These are phyloP conservation scores for Beroe ovata DNA, from an alignment of 37 sponge, comb jelly and placozoan genomes.

Conservation along the genomic window DNA sequence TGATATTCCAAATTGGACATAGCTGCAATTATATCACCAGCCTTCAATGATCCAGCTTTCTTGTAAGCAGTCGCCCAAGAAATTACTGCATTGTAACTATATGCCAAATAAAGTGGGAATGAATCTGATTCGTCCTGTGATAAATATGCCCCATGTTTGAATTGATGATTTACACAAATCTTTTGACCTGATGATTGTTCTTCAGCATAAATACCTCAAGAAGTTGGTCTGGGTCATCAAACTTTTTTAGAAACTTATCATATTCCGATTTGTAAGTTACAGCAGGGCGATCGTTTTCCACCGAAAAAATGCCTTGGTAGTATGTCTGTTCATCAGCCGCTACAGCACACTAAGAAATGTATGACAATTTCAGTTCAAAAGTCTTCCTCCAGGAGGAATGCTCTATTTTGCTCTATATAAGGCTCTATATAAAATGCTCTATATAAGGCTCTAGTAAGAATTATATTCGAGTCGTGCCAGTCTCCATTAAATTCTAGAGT, in stretches of 20 bases:
- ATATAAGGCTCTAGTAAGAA: no score
- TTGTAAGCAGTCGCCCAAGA: slow-evolving; percentile 42
- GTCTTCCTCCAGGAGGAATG: no score
- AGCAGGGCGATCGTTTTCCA: slow-evolving; percentile 40
- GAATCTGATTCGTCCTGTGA: slow-evolving; percentile 26
- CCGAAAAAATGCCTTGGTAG: slow-evolving; percentile 11
- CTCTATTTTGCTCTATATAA: no score
- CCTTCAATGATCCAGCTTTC: neutral
- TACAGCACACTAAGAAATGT: neutral
- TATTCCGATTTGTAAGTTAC: neutral
- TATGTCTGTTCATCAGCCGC: neutral
- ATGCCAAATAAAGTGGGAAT: slow-evolving; percentile 12
- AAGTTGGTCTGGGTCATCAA: neutral
- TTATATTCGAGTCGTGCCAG: no score
- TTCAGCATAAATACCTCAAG: no score
- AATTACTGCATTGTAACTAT: slow-evolving; percentile 37
- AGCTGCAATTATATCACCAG: neutral
- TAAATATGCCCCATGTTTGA: no score
- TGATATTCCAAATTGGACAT: neutral
- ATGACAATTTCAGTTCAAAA: no score
- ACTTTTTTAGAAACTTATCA: neutral
- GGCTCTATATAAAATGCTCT: no score
- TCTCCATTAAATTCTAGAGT: no score
- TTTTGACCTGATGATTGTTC: no score
- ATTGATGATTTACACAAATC: no score